phyloP scores from a whole-genome alignment of 2,888 invertebrate species.

The Eupithecia tripunctaria region DNA sequence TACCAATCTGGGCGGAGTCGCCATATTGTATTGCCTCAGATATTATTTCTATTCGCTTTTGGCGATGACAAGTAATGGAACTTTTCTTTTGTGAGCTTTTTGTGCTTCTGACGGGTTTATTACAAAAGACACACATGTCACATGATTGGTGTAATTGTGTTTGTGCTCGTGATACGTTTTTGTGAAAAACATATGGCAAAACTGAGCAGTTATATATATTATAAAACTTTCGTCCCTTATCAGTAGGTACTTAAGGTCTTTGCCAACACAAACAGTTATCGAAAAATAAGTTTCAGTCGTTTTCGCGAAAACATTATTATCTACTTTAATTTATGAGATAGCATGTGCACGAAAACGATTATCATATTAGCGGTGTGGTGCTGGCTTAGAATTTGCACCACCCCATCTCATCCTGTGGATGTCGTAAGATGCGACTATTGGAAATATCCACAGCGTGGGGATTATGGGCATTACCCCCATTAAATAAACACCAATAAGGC shows the following conservation, averaged over 20 bases:
- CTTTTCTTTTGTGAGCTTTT: constrained; percentile 38
- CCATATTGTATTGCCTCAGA: constrained; percentile 39
- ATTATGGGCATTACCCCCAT: no score
- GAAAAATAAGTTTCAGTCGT: no score
- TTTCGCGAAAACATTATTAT: no score
- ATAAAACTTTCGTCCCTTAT: background rate
- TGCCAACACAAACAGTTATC: background rate
- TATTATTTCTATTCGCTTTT: constrained; percentile 38
- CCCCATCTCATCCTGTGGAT: no score
- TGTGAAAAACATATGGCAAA: background rate
- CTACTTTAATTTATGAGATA: background rate
- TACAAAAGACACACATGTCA: constrained; percentile 8
- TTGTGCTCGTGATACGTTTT: background rate
- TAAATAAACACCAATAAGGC: no score
- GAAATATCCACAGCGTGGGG: no score
- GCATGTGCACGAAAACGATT: no score
- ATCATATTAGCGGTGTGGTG: no score
- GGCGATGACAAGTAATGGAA: constrained; percentile 38
- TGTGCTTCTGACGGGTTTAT: constrained; percentile 27
- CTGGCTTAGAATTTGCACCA: no score
- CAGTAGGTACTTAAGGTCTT: background rate
- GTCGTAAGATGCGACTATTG: no score
- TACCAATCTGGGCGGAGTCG: constrained; percentile 41
- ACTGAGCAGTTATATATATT: background rate
- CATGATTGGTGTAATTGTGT: constrained; percentile 1